phyloP scores from a whole-genome alignment of 1,140 invertebrate genomes.

The Brachionus manjavacas region DNA sequence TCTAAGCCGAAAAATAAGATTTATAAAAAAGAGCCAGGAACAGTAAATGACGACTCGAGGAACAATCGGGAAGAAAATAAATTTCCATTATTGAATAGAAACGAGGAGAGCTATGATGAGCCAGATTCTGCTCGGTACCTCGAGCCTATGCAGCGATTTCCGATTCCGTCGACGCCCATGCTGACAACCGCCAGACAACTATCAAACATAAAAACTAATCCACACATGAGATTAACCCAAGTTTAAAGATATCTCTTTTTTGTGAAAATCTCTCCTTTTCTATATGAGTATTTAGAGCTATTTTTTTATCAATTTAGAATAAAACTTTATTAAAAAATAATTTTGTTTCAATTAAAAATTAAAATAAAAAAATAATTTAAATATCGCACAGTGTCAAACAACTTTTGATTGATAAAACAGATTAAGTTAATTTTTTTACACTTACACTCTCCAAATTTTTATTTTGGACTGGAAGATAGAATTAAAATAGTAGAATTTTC shows the following conservation, averaged over 20 bases:
- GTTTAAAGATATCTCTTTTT: neutral
- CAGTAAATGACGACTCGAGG: neutral
- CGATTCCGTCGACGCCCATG: slow-evolving; percentile 21
- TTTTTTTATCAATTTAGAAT: neutral
- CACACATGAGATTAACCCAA: slow-evolving; percentile 35
- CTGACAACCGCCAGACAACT: neutral
- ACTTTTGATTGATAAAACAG: slow-evolving; percentile 9
- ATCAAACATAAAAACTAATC: slow-evolving; percentile 35
- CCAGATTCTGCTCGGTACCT: neutral
- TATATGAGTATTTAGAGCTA: neutral
- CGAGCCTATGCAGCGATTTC: slow-evolving; percentile 22
- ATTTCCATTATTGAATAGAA: neutral
- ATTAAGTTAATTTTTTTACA: slow-evolving; percentile 8
- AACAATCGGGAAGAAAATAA: neutral
- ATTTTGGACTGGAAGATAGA: neutral
- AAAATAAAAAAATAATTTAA: neutral
- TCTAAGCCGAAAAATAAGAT: neutral
- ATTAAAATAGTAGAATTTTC: slow-evolving; percentile 21
- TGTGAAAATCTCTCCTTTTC: neutral
- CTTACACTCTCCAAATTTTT: too few relatives aligned
- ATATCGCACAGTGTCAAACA: slow-evolving; percentile 1
- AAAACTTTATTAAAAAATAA: slow-evolving; percentile 1
- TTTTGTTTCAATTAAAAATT: neutral
- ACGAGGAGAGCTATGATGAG: neutral
- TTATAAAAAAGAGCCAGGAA: slow-evolving; percentile 18